Conservation (phyloP, 2,797 vertebrate genomes). For the Smutsia temminckii region DNA sequence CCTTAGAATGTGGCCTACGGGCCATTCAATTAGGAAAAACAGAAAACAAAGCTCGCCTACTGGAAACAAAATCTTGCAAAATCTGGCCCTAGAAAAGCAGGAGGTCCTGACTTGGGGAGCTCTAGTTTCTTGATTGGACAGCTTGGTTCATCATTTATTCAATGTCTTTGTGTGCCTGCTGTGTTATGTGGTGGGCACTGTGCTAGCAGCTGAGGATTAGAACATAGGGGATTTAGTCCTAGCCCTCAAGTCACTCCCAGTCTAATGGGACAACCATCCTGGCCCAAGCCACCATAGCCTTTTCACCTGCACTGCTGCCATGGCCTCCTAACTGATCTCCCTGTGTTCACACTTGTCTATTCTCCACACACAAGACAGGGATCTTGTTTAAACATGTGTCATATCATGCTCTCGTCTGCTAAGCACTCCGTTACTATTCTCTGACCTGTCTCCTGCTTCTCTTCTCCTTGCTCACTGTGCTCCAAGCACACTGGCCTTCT, state of each 20-base stretch:
- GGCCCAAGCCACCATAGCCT: neutral
- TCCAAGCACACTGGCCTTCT: neutral
- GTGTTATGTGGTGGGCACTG: no score
- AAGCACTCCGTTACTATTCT: fast-evolving
- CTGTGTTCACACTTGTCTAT: neutral
- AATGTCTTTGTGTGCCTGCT: neutral
- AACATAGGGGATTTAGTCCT: neutral
- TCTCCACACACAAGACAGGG: neutral
- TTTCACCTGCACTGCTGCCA: neutral
- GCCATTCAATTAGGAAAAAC: slow-evolving; percentile 27
- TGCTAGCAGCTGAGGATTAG: neutral
- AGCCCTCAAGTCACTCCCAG: neutral
- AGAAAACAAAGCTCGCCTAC: slow-evolving; percentile 37
- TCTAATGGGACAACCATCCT: neutral
- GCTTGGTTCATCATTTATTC: neutral
- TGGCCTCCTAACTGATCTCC: neutral
- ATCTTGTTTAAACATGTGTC: neutral
- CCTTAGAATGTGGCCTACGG: slow-evolving; percentile 45
- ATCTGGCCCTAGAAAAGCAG: slow-evolving; percentile 6
- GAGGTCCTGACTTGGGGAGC: neutral
- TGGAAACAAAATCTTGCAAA: slow-evolving; percentile 35
- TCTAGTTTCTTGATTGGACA: neutral
- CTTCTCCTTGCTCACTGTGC: neutral
- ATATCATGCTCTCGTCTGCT: neutral
- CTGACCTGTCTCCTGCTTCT: neutral